A percentile compares a stretch with the other conserved stretches of the same genome.
These are phyloP conservation scores for Myotis planiceps DNA, from an alignment of 2,797 vertebrate genomes.

Conservation along the genomic window DNA sequence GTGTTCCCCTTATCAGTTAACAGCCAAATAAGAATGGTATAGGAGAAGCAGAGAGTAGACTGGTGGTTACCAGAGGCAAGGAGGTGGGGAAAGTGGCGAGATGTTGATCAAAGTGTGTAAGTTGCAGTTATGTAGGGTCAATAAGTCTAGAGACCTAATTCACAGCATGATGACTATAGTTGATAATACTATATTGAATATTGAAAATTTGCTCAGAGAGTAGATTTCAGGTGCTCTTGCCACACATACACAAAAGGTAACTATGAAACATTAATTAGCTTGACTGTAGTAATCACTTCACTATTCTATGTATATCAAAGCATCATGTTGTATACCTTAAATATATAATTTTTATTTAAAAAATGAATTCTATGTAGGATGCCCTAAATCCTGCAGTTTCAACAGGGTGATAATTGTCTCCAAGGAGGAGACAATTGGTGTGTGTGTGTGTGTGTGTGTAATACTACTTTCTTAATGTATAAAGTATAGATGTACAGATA, in stretches of 20 bases:
- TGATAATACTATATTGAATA: background rate
- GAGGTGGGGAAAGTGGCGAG: background rate
- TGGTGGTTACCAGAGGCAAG: background rate
- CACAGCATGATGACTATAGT: background rate
- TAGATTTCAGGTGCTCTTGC: background rate
- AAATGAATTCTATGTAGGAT: background rate
- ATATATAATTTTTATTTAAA: background rate
- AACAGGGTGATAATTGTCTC: background rate
- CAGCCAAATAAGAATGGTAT: background rate
- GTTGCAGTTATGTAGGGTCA: background rate
- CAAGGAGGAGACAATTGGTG: background rate
- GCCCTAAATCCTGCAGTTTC: background rate
- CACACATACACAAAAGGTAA: background rate
- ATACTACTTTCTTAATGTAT: constrained; percentile 1
- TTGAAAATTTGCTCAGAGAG: background rate
- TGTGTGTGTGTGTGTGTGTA: background rate
- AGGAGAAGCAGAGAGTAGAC: background rate
- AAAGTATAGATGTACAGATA: background rate
- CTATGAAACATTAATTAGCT: background rate
- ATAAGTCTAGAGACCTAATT: background rate
- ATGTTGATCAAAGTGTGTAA: background rate
- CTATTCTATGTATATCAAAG: background rate
- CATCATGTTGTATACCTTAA: background rate
- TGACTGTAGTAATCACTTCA: background rate
- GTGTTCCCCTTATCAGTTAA: background rate